These are phyloP conservation scores for Carcharodon carcharias DNA, from an alignment of 2,797 vertebrate genomes.

Conservation along the genomic window DNA sequence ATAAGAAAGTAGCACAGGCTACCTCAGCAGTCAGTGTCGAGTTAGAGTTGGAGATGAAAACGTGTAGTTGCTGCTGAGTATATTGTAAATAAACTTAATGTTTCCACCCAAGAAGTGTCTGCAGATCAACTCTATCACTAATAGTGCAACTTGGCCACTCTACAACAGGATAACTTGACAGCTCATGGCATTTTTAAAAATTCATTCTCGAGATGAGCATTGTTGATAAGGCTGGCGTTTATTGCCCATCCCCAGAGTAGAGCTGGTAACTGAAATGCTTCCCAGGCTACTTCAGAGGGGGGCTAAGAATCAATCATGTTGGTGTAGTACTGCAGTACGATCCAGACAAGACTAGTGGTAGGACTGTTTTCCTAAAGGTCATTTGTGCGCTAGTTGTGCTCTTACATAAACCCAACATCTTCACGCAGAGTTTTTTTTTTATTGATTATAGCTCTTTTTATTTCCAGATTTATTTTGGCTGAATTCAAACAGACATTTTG, in stretches of 20 bases:
- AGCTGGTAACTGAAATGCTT: neutral
- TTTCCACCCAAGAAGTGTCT: too few species aligned
- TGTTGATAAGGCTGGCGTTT: neutral
- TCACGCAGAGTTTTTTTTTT: neutral
- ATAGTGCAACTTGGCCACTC: too few species aligned
- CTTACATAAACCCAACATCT: neutral
- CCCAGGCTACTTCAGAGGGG: neutral
- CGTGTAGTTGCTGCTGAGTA: too few species aligned
- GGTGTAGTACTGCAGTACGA: neutral
- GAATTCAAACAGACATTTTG: neutral
- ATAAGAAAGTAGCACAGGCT: too few species aligned
- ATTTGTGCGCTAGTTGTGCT: neutral
- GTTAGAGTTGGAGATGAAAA: too few species aligned
- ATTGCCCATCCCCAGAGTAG: neutral
- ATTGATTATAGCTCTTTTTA: neutral
- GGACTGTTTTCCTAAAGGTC: neutral
- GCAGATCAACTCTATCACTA: too few species aligned
- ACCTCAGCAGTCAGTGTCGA: too few species aligned
- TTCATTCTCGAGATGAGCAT: neutral
- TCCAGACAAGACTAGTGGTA: neutral
- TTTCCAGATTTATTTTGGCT: neutral
- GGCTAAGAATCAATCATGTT: neutral
- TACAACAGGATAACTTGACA: neutral
- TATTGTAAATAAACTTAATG: too few species aligned
- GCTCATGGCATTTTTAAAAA: neutral